Conservation (phyloP, 2,113 vertebrate genomes). For the Phaethornis superciliosus region DNA sequence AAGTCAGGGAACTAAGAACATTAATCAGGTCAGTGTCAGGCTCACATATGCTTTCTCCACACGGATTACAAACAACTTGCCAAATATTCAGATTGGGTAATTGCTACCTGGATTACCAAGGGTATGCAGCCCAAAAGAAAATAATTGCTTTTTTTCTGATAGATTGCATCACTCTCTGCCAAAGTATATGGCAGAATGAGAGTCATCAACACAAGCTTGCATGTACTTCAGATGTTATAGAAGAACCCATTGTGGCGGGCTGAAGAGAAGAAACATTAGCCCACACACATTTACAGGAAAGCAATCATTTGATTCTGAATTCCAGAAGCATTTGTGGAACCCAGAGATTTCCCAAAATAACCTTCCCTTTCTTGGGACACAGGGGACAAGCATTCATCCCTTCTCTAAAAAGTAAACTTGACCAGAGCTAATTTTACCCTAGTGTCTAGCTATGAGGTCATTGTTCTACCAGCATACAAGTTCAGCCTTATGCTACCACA, state of each 20-base stretch:
- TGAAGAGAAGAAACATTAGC: background rate
- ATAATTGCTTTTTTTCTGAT: constrained; percentile 43
- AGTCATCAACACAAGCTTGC: background rate
- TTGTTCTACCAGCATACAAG: constrained; percentile 22
- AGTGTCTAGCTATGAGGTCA: constrained; percentile 16
- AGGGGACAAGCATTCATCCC: background rate
- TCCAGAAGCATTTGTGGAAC: constrained; percentile 26
- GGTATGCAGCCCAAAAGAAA: constrained; percentile 50
- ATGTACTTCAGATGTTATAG: background rate
- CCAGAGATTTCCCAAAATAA: constrained; percentile 26
- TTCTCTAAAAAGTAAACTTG: constrained; percentile 28
- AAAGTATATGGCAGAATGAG: background rate
- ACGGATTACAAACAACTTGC: constrained; percentile 44
- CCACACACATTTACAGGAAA: background rate
- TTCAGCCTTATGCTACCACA: background rate
- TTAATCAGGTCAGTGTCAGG: constrained; percentile 52
- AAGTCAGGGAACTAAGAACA: constrained; percentile 36
- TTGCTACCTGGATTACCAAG: constrained; percentile 70
- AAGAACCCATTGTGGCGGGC: background rate
- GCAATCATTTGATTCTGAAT: background rate
- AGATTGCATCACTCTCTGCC: constrained; percentile 7
- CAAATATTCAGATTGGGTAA: constrained; percentile 72
- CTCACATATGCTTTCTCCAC: constrained; percentile 56
- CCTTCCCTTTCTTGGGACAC: constrained; percentile 7
- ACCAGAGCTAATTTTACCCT: constrained; percentile 35